phyloP scores from a whole-genome alignment of 2,888 invertebrate genomes.

The Sinodicranocentrus sp. region DNA sequence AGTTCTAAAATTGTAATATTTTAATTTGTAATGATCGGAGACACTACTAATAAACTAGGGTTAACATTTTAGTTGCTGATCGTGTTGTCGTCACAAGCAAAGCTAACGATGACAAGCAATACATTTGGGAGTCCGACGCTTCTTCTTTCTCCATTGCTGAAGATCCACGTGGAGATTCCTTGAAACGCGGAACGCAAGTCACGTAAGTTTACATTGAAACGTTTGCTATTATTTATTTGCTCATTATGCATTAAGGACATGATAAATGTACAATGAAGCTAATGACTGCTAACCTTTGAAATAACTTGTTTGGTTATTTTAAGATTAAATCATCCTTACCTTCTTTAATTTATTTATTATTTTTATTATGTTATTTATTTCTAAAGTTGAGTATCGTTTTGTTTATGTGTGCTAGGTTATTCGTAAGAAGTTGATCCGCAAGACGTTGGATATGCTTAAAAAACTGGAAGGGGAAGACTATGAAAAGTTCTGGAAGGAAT shows the following conservation, averaged over 20 bases:
- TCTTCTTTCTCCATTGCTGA: conserved; percentile 91
- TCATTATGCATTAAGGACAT: no score
- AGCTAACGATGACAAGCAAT: conserved; percentile 94
- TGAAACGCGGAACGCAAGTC: conserved; percentile 93
- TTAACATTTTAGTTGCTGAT: conserved; percentile 94
- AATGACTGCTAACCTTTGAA: no score
- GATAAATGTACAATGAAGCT: no score
- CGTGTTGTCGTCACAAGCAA: conserved; percentile 97
- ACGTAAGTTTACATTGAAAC: conserved; percentile 81
- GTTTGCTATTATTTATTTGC: no score
- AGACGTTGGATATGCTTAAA: conserved; percentile 98
- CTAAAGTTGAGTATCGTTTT: background rate
- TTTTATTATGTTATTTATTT: no score
- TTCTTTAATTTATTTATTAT: no score
- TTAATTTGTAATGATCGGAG: background rate
- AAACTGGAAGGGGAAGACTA: conserved; percentile 94
- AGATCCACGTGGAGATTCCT: conserved; percentile 95
- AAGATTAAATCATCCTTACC: no score
- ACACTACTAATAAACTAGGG: background rate
- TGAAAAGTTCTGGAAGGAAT: conserved; percentile 98
- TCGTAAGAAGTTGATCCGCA: conserved; percentile 98
- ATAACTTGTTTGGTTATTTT: no score
- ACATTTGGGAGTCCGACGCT: conserved; percentile 99
- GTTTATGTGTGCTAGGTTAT: conserved; percentile 84
- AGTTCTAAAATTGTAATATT: background rate